These are phyloP conservation scores for Drosophila fungiperda DNA, from an alignment of 2,888 invertebrate species.

Conservation along the genomic window DNA sequence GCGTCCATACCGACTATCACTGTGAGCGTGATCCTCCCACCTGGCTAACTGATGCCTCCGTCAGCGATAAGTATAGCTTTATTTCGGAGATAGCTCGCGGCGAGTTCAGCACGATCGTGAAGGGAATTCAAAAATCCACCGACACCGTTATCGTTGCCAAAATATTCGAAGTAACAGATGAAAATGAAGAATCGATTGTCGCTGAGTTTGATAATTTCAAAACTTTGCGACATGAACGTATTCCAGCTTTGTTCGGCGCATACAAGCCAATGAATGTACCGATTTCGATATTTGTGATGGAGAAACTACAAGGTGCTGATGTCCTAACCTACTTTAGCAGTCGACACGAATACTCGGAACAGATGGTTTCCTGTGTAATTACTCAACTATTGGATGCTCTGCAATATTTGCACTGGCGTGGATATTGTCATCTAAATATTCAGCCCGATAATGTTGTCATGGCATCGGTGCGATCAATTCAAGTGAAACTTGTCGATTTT, in stretches of 20 bases:
- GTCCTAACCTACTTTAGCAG: constrained; percentile 95
- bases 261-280: constrained; percentile 89
- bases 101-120: constrained; percentile 93
- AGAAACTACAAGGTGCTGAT: constrained; percentile 96
- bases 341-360: constrained; percentile 96
- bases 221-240: constrained; percentile 94
- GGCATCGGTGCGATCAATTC: constrained; percentile 92
- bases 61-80: constrained; percentile 92
- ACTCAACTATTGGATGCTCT: constrained; percentile 95
- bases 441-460: constrained; percentile 98
- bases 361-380: constrained; percentile 94
- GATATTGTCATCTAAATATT: constrained; percentile 94
- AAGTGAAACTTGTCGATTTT: constrained; percentile 96
- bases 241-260: constrained; percentile 91
- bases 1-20: constrained; percentile 89
- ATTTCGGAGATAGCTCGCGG: constrained; percentile 95
- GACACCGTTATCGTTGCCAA: constrained; percentile 94
- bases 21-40: constrained; percentile 91
- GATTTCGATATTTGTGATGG: constrained; percentile 90
- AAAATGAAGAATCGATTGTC: constrained; percentile 89
- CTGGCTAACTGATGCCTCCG: constrained; percentile 89
- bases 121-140: constrained; percentile 90
- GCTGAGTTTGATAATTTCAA: constrained; percentile 94
- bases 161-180: constrained; percentile 89
- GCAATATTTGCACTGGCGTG: constrained; percentile 98